Evolutionary conservation across 2,113 vertebrate genomes (phyloP).

Genomic region (Mungos mungo): DNA sequence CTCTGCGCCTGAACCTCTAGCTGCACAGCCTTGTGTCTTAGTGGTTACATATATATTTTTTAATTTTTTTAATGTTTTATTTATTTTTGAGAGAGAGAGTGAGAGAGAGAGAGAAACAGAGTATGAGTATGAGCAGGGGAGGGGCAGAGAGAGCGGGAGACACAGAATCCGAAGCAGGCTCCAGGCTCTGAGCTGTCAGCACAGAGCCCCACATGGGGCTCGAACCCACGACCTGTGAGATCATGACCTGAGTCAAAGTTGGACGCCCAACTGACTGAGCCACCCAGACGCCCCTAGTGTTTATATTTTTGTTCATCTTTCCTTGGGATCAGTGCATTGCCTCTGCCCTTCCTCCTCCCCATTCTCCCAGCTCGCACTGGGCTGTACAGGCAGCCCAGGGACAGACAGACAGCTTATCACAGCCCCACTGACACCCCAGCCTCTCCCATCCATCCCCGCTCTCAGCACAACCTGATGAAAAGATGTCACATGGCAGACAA

Average conservation of each 20-base stretch:
- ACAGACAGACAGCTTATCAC: neutral
- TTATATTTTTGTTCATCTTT: neutral
- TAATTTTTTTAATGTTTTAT: no score
- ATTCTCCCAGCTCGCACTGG: neutral
- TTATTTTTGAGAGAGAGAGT: no score
- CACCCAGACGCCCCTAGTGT: neutral
- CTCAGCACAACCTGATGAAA: constrained; percentile 69
- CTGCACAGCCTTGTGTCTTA: neutral
- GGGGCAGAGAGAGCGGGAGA: no score
- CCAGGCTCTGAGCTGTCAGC: no score
- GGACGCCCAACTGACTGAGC: no score
- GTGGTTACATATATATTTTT: no score
- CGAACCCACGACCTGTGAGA: no score
- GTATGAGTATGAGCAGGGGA: no score
- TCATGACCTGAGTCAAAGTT: no score
- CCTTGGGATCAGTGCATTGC: neutral
- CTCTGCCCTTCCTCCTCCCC: neutral
- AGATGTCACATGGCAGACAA: constrained; percentile 70
- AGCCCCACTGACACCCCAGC: neutral
- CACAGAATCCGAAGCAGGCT: no score
- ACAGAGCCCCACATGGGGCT: no score
- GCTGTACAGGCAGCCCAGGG: neutral
- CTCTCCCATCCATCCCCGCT: constrained; percentile 30
- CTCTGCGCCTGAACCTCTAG: neutral
- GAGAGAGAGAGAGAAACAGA: no score